Conservation (phyloP, 2,888 invertebrate genomes). For the Nipponacmea schrenckii region DNA sequence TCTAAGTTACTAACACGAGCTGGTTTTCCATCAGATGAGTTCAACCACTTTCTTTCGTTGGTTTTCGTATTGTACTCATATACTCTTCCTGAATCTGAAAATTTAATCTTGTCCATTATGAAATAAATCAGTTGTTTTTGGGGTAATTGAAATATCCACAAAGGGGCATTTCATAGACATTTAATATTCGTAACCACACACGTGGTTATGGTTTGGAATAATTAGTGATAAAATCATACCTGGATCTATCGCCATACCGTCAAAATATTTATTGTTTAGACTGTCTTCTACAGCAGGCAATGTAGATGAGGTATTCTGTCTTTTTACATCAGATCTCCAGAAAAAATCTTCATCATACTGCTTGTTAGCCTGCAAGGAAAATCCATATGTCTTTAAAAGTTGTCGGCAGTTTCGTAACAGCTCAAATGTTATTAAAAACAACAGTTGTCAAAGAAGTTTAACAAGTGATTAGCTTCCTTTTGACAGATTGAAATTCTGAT, state of each 20-base stretch:
- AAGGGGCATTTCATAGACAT: no score
- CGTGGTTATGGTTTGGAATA: no score
- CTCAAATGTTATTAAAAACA: no score
- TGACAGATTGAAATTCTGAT: no score
- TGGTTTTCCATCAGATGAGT: slow-evolving; percentile 17
- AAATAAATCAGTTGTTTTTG: no score
- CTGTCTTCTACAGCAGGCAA: background rate
- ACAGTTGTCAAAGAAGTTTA: no score
- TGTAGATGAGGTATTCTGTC: background rate
- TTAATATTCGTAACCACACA: no score
- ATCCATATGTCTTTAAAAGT: no score
- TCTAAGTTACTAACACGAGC: slow-evolving; percentile 2
- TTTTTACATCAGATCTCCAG: background rate
- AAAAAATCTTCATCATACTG: slow-evolving; percentile 1
- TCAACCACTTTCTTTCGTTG: slow-evolving; percentile 32
- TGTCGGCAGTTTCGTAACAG: no score
- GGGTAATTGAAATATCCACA: no score
- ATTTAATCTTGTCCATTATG: no score
- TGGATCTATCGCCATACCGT: slow-evolving; percentile 30
- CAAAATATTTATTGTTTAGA: slow-evolving; percentile 28
- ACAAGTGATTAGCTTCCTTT: no score
- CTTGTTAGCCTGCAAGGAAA: background rate
- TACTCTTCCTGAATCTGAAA: slow-evolving; percentile 32
- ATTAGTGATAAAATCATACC: slow-evolving; percentile 14
- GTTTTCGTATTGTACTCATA: slow-evolving; percentile 39